Evolutionary conservation across 2,113 vertebrate species (phyloP), one percentile per base, ranked within the genome.

Genomic region (Podarcis cretensis): DNA sequence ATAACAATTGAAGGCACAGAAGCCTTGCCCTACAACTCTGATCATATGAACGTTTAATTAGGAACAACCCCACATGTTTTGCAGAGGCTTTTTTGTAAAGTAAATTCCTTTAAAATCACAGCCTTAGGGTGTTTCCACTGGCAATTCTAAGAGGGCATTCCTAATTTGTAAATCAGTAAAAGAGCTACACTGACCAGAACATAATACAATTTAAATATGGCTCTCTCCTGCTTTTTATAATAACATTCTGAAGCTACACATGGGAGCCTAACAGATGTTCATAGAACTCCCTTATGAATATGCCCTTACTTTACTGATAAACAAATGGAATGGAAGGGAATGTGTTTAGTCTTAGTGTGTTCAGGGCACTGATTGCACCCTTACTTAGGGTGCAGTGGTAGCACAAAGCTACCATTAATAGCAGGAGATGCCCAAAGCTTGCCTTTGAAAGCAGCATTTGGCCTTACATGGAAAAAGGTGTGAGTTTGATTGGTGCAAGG

Each of bases 361-460:
- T 2, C 37, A 7, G 40, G 14, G 0, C 54, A 18, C n/a, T 40
- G 40, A 0, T 13, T n/a, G 0, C 14, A 30, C 23, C 20, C 32
- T 25, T 85, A 77, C 73, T 48, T 63, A 48, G 48, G 48, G 48
- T 48, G 9, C 48, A 48, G 6, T 5, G 4, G 0, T 8, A 0
- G 1, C 8, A 6, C 1, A 23, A 3, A 81, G 1, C 57, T 81
- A 88, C 92, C 25, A 37, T 20, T 90, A 13, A 21, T 0, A 0
- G 54, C 63, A 77, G 27, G 5, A 5, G 23, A 86, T 92, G 77
- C 3, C 3, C 66, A 80, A 3, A n/a, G 59, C 35, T 57, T 59
- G 23, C 68, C 83, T 85, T 32, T 75, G 18, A 68, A 83, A 90
- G 0, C 6, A 65, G 35, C 43, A 25, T 43, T 37, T 27, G 76